A percentile compares a stretch with the other conserved stretches of the same genome.
Conservation (phyloP, 64 coral and sea anemone species). For the Actinia tenebrosa region DNA sequence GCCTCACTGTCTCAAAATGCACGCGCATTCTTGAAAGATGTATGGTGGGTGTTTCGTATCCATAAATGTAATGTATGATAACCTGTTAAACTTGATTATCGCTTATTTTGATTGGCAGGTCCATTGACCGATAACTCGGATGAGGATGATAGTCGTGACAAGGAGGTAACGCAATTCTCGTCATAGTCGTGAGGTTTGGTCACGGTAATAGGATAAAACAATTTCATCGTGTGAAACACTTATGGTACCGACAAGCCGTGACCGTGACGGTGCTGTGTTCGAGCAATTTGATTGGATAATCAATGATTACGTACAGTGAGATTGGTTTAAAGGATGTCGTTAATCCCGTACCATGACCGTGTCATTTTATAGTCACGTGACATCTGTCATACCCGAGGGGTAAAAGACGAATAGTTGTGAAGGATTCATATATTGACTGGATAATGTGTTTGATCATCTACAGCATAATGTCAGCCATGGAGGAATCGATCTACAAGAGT, state of each 20-base stretch:
- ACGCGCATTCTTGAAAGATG: neutral
- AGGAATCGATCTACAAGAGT: constrained; percentile 50
- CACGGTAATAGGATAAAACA: no score
- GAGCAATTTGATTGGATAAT: no score
- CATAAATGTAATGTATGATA: no score
- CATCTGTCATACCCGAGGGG: no score
- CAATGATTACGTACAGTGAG: no score
- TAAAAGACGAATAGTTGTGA: no score
- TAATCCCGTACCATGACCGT: no score
- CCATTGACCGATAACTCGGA: neutral
- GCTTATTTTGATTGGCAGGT: neutral
- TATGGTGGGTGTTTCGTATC: neutral
- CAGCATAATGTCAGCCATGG: neutral
- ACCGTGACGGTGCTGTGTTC: no score
- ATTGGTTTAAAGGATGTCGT: no score
- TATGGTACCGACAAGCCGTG: no score
- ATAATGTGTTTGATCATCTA: neutral
- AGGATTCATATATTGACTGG: neutral
- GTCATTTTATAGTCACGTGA: no score
- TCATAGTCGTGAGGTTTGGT: neutral
- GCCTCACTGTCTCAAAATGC: neutral
- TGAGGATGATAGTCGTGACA: neutral
- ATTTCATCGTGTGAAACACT: no score
- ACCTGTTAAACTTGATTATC: neutral
- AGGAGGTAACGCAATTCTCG: neutral